A percentile compares a stretch with the other conserved stretches of the same genome.
These are phyloP conservation scores for Actinemys pallida DNA, from an alignment of 2,113 vertebrate genomes.

Conservation along the genomic window DNA sequence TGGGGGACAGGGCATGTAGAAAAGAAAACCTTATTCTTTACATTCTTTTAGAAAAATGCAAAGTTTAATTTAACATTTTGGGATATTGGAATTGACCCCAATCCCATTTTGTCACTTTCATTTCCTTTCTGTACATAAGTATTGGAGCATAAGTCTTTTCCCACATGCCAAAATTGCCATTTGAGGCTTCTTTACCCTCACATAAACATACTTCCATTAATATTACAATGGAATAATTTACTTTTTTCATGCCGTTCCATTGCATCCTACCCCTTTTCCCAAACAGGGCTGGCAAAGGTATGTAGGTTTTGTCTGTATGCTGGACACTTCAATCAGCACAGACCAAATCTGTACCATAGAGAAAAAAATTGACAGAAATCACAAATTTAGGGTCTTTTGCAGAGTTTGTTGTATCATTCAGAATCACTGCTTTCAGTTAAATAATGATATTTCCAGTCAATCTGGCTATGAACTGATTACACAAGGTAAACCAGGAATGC, in stretches of 20 bases:
- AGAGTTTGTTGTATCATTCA: background rate
- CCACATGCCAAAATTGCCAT: background rate
- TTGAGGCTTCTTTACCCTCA: rapidly evolving
- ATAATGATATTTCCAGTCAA: background rate
- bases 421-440: background rate
- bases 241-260: background rate
- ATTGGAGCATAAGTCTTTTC: background rate
- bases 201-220: background rate
- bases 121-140: background rate
- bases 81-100: background rate
- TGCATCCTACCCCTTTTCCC: background rate
- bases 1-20: rapidly evolving
- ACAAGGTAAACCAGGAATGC: background rate
- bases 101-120: background rate
- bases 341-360: background rate
- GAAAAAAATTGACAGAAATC: background rate
- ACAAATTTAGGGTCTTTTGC: background rate
- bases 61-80: background rate
- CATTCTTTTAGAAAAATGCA: background rate
- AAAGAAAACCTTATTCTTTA: rapidly evolving
- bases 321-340: background rate
- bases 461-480: background rate
- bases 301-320: rapidly evolving
- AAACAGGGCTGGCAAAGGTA: background rate
- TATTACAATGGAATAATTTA: background rate